Evolutionary conservation across 2,888 invertebrate species (phyloP).

Genomic region (Ectropis crepuscularia): DNA sequence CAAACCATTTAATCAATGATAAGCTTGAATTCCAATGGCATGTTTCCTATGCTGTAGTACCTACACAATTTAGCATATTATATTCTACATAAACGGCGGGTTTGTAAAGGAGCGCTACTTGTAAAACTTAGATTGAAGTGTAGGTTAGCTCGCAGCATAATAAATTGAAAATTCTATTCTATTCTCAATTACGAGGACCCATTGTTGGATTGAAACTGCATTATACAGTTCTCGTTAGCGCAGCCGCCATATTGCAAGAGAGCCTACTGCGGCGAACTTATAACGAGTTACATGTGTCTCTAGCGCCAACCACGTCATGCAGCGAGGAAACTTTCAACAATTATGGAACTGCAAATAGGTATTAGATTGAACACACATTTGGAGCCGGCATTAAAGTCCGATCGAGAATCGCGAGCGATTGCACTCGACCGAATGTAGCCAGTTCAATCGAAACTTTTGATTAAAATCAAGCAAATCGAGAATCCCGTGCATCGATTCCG

Average conservation of each 20-base stretch:
- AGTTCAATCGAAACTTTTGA: constrained; percentile 83
- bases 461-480: constrained; percentile 82
- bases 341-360: constrained; percentile 74
- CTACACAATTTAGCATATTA: too few relatives aligned
- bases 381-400: constrained; percentile 70
- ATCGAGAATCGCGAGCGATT: constrained; percentile 64
- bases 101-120: too few relatives aligned
- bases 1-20: too few relatives aligned
- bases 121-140: too few relatives aligned
- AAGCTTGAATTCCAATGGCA: too few relatives aligned
- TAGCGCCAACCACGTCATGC: constrained; percentile 50
- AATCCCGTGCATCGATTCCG: constrained; percentile 64
- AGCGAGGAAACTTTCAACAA: constrained; percentile 65
- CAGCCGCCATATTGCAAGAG: constrained; percentile 41
- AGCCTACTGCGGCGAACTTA: constrained; percentile 60
- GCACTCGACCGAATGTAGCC: constrained; percentile 69
- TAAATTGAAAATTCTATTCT: background rate
- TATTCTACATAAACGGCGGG: too few relatives aligned
- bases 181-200: constrained; percentile 15
- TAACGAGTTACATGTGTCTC: constrained; percentile 68
- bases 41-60: too few relatives aligned
- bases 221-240: constrained; percentile 53
- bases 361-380: constrained; percentile 77
- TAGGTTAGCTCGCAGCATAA: too few relatives aligned
- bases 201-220: constrained; percentile 42